Evolutionary conservation across 2,113 vertebrate genomes (phyloP).

Genomic region (Psilopogon haemacephalus): DNA sequence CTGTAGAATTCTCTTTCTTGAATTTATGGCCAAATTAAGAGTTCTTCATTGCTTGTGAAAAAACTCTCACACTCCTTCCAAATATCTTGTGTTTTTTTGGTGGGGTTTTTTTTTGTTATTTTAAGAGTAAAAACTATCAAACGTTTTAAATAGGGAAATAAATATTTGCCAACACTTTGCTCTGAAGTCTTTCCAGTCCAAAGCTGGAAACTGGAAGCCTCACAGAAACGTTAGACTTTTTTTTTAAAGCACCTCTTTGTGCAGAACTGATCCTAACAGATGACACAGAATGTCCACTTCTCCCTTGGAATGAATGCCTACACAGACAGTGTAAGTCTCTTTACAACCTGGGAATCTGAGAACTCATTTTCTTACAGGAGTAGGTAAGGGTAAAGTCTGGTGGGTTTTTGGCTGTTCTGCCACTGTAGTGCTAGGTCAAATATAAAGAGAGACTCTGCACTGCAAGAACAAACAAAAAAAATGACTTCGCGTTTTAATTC

Average conservation of each 20-base stretch:
- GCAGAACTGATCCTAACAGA: not conserved
- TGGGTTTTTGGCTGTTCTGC: not conserved
- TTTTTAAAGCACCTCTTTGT: not conserved
- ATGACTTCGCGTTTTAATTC: slow-evolving; percentile 44
- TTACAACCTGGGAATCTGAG: not conserved
- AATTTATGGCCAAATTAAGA: not conserved
- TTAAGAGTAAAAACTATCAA: not conserved
- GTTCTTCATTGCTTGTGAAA: not conserved
- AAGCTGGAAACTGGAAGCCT: not conserved
- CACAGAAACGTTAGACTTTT: not conserved
- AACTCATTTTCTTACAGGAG: not conserved
- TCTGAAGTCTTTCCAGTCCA: not conserved
- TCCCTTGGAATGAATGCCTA: not conserved
- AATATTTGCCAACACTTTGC: not conserved
- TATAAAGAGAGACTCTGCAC: not conserved
- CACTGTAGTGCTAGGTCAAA: not conserved
- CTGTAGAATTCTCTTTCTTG: not conserved
- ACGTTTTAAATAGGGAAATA: not conserved
- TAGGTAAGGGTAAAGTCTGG: not conserved
- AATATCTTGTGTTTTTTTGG: not conserved
- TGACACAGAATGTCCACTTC: not conserved
- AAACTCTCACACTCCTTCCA: not conserved
- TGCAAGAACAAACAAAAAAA: not conserved
- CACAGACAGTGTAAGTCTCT: not conserved
- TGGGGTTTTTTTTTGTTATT: too few relatives aligned